Base-by-base conservation (phyloP, 2,113 vertebrate genomes). In the Felis chaus region DNA sequence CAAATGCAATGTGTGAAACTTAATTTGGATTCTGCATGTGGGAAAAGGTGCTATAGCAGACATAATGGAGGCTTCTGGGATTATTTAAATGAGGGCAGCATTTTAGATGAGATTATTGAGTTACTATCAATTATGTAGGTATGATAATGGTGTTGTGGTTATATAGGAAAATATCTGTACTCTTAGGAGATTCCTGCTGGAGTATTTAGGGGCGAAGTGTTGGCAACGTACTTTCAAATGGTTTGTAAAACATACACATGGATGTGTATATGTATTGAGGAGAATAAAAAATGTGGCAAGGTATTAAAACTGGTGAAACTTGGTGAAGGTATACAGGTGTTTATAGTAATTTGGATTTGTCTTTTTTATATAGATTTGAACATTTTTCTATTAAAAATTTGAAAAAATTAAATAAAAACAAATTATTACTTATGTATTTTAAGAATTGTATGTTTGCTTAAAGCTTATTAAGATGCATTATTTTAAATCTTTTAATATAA, bases 321-420 rank as follows among this genome's bases (percentile, higher is more conserved):
- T 80, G 8, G 41, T 85, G 23, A 69, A 78, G 21, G 3, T 27
- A 41, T 86, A n/a, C 7, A 87, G 31, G 4, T 41, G 33, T 89
- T 89, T 89, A 73, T 65, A 11, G 29, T 48, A 16, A 19, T 33
- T 3, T 48, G 50, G n/a, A 21, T 95, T 48, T 94, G 21, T 21
- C 31, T 25, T 80, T n/a, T 80, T 36, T 65, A 36, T 63, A 29
- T 48, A 61, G 7, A 83, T 53, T 48, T 91, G 16, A 89, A 45
- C 1, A 71, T 36, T 95, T 94, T 71, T 55, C 69, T 94, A 84
- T 84, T 73, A 73, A 92, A 85, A 89, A 86, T 12, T n/a, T 50
- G 19, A 81, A 92, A 73, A 82, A 41, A 18, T 9, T 45, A 81
- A 82, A 76, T 61, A 36, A 91, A 93, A 74, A 31, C 23, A 71